Base-by-base conservation (phyloP, 2,797 vertebrate species). In the Cyclura pinguis region DNA sequence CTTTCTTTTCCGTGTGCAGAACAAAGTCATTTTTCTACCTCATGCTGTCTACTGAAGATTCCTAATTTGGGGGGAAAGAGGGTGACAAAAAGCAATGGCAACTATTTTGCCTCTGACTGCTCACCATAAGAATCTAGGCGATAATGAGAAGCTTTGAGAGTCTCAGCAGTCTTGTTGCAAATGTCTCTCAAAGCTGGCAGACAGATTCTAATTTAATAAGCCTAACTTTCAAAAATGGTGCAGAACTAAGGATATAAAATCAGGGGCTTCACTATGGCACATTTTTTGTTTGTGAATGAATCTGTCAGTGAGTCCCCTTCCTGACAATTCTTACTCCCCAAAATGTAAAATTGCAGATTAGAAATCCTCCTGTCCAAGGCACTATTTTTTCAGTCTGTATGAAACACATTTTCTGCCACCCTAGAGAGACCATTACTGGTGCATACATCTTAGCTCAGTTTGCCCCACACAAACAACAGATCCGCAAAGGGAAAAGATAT, bases 201-300 rank as follows among this genome's bases (percentile, higher is more conserved):
- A 76, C 9, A 13, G 74, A 69, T 38, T 47, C n/a, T 81, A 83
- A 83, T 78, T 84, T 57, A 80, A 76, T 81, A 52, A 84, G 59
- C 5, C 78, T 77, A 88, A 67, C 50, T 83, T 86, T 93, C 89
- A 84, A 92, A 95, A 94, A 96, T 87, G 90, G 72, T 47, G 42
- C 87, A 20, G 32, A 94, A 84, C 73, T 91, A 90, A 84, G 89
- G 76, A 88, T 93, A 88, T 1, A 82, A 92, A 92, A 69, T 88
- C 62, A 27, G 1, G 84, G 64, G 73, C 84, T 42, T 69, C 24
- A 13, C 64, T 90, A 86, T 52, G 32, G 57, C 85, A 80, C 22
- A 64, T 76, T 94, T 55, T 78, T 2, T 22, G 2, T 5, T n/a
- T 1, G 0, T 0, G 0, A 78, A 86, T 0, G 0, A 55, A 82